Base-by-base conservation (phyloP, 2,888 invertebrate species). In the Zhengitettix transpicula region DNA sequence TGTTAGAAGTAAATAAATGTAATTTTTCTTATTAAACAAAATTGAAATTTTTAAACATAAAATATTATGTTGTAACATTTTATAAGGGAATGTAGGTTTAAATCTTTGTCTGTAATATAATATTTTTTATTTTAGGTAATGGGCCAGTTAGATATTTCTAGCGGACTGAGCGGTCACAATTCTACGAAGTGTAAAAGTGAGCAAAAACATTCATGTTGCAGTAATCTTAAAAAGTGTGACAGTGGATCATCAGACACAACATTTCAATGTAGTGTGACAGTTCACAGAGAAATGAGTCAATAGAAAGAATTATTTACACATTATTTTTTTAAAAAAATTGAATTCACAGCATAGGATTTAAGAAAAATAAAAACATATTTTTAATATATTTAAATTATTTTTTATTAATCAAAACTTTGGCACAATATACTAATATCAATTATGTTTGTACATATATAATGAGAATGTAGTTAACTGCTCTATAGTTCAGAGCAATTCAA, bases 251-350 rank as follows among this genome's bases (percentile, higher is more conserved):
- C 40, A 44, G 59, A 65, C 17, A 66, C 64, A 51, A 67, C 67
- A 12, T 66, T 68, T 53, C 65, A 68, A 53, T 68, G 69, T 40
- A 71, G 73, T 66, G 76, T 75, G 16, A 75, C 74, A n/a, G 77
- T 78, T 5, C 77, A 77, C 66, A 71, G 75, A 62, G 74, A 76
- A 62, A 63, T 63, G 63, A 63, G 61, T 40, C 61, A 63, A 58
- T 61, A 47, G 40, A 44, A 16, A 5, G 2, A n/a, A 47, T 14
- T 47, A 47, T 14, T n/a, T n/a, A 14, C 8, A 5, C n/a, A 47
- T 14, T 42, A 42, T 42, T 12, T 11, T 7, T 47, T n/a, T 5
- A 1, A 12, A 47, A n/a, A 14, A 12, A 14, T 12, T 47, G 12
- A 47, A 47, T 47, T 47, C 12, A 47, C n/a, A n/a, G 2, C 9